Evolutionary conservation across 1,140 invertebrate genomes (phyloP).

Genomic region (Antheraea pernyi): DNA sequence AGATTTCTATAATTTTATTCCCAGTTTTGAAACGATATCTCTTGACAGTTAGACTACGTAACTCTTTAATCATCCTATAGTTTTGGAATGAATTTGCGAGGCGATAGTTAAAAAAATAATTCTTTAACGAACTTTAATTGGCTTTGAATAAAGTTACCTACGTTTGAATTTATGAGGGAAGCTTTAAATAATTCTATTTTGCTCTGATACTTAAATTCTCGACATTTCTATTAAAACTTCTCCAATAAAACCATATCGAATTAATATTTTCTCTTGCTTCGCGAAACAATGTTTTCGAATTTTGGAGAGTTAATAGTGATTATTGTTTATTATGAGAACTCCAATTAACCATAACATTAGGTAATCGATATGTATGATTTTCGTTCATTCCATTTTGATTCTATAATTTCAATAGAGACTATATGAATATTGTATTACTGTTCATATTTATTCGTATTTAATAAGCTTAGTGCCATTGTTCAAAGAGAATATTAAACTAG

Average conservation of each 20-base stretch:
- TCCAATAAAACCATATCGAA: not conserved
- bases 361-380: too few species aligned
- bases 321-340: not conserved
- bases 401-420: too few species aligned
- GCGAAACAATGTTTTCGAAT: not conserved
- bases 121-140: not conserved
- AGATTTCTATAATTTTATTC: too few species aligned
- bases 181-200: not conserved
- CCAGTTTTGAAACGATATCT: too few species aligned
- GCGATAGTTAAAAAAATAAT: not conserved
- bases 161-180: not conserved
- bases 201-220: not conserved
- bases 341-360: too few species aligned
- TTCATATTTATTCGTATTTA: too few species aligned
- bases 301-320: not conserved
- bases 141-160: not conserved
- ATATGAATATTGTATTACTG: too few species aligned
- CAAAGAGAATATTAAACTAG: not conserved
- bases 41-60: too few species aligned
- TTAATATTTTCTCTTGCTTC: not conserved
- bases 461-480: not conserved
- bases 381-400: too few species aligned
- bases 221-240: conserved; percentile 1
- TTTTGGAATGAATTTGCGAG: not conserved
- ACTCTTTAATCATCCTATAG: not conserved